phyloP scores from a whole-genome alignment of 1,140 invertebrate genomes.

The Diabrotica undecimpunctata region DNA sequence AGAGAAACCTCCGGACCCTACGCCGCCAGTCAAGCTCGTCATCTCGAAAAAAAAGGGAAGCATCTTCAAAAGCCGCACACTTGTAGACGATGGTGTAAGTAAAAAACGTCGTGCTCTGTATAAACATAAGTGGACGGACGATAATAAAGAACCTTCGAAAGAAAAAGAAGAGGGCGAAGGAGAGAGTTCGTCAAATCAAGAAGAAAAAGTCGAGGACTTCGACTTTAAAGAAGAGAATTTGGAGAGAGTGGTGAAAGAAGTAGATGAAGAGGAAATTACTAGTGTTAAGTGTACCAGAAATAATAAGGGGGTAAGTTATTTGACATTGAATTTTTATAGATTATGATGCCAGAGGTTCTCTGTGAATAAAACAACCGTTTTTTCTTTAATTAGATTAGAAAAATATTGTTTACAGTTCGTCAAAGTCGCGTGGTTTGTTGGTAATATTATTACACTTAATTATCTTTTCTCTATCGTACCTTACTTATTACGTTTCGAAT shows the following conservation, averaged over 20 bases:
- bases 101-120: conserved; percentile 78
- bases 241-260: conserved; percentile 57
- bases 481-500: no score
- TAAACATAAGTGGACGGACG: conserved; percentile 83
- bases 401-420: no score
- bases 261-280: conserved; percentile 57
- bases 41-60: conserved; percentile 78
- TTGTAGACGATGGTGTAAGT: conserved; percentile 58
- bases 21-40: conserved; percentile 57
- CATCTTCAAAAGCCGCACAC: conserved; percentile 81
- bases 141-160: conserved; percentile 33
- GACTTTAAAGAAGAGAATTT: conserved; percentile 50
- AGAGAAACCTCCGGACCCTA: conserved; percentile 31
- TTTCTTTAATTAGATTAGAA: no score
- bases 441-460: no score
- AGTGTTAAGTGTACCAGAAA: conserved; percentile 75
- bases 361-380: no score
- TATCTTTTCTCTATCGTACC: no score
- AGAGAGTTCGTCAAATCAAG: conserved; percentile 46
- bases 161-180: conserved; percentile 39
- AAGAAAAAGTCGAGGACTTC: conserved; percentile 40
- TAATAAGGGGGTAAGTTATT: conserved; percentile 56
- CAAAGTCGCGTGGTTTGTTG: no score
- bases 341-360: no score
- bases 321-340: no score